These are phyloP conservation scores for Cherax destructor DNA, from an alignment of 1,140 invertebrate genomes.

Conservation along the genomic window DNA sequence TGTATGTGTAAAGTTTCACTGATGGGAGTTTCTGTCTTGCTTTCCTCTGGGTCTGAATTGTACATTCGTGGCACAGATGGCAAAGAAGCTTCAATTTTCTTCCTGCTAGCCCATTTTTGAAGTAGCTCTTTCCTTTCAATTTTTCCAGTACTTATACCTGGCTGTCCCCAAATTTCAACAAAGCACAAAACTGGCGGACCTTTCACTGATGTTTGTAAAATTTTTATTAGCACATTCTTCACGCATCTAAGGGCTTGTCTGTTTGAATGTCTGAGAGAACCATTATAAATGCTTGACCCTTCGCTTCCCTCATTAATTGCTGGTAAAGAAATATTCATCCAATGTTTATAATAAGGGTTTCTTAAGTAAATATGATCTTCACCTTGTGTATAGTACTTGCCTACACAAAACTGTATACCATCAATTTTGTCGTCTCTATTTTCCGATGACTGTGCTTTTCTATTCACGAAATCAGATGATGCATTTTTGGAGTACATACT, in stretches of 20 bases:
- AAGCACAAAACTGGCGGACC: slow-evolving; percentile 41
- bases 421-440: not conserved
- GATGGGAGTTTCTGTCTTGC: not conserved
- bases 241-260: slow-evolving; percentile 37
- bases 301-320: not conserved
- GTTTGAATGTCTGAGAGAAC: slow-evolving; percentile 49
- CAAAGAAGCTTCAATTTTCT: not conserved
- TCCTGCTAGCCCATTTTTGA: slow-evolving; percentile 15
- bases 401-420: slow-evolving; percentile 53
- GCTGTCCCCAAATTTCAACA: slow-evolving; percentile 57
- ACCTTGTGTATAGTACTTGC: slow-evolving; percentile 44
- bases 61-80: slow-evolving; percentile 34
- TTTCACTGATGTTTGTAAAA: slow-evolving; percentile 30
- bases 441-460: not conserved
- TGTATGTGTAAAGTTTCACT: not conserved
- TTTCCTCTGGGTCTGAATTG: slow-evolving; percentile 41
- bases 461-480: not conserved
- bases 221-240: slow-evolving; percentile 39
- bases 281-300: not conserved
- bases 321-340: slow-evolving; percentile 39
- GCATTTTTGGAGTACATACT: not conserved
- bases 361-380: slow-evolving; percentile 33
- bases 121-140: slow-evolving; percentile 22
- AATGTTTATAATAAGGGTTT: slow-evolving; percentile 53
- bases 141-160: slow-evolving; percentile 42